A percentile compares a stretch with the other conserved stretches of the same genome.
phyloP scores from a whole-genome alignment of 1,140 invertebrate species.

The Trialeurodes vaporariorum region DNA sequence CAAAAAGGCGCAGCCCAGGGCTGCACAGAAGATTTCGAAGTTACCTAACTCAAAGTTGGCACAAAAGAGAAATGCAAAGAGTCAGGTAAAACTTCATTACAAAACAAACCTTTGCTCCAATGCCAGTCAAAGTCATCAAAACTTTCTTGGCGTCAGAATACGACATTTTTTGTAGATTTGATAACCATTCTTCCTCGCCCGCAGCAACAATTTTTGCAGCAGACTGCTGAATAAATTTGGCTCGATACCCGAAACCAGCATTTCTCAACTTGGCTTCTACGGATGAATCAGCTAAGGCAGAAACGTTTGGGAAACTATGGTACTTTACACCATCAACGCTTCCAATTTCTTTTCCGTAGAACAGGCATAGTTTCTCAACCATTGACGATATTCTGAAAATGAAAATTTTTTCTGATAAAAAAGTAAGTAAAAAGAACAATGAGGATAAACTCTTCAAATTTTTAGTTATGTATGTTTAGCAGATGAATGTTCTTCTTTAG shows the following conservation, averaged over 20 bases:
- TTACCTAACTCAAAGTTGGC: too few relatives aligned
- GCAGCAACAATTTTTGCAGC: slow-evolving; percentile 51
- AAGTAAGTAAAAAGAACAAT: too few relatives aligned
- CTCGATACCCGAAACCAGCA: slow-evolving; percentile 86
- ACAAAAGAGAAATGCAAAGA: too few relatives aligned
- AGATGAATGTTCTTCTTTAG: too few relatives aligned
- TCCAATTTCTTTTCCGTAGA: slow-evolving; percentile 68
- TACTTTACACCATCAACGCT: slow-evolving; percentile 50
- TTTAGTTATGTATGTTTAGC: too few relatives aligned
- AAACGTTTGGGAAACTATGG: slow-evolving; percentile 69
- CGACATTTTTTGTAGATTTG: slow-evolving; percentile 46
- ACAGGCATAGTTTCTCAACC: slow-evolving; percentile 77
- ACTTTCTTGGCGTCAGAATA: slow-evolving; percentile 61
- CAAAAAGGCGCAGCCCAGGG: too few relatives aligned
- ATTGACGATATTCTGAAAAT: slow-evolving; percentile 66
- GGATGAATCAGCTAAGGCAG: slow-evolving; percentile 43
- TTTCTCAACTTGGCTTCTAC: slow-evolving; percentile 59
- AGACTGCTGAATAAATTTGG: slow-evolving; percentile 68
- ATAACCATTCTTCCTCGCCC: slow-evolving; percentile 59
- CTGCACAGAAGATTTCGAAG: too few relatives aligned
- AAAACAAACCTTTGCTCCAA: slow-evolving; percentile 83
- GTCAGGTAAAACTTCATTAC: too few relatives aligned
- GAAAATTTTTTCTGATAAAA: slow-evolving; percentile 17
- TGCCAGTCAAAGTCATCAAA: slow-evolving; percentile 66
- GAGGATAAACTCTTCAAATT: too few relatives aligned